Evolutionary conservation across 2,888 invertebrate species (phyloP).

Genomic region (Scaptodrosophila latifasciaeformis): DNA sequence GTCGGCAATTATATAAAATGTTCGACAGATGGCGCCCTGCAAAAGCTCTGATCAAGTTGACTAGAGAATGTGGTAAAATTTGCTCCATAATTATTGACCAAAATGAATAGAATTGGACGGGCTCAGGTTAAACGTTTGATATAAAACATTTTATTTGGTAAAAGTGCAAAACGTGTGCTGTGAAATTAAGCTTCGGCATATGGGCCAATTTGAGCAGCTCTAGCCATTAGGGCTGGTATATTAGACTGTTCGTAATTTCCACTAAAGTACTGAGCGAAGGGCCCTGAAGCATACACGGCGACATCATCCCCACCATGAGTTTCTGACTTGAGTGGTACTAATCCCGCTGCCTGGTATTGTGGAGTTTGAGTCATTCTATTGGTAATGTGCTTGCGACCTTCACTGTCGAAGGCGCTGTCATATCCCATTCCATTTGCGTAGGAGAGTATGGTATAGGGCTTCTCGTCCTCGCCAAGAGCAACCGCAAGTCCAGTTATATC

Average conservation of each 20-base stretch:
- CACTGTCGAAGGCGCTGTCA: constrained; percentile 68
- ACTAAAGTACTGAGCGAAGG: constrained; percentile 86
- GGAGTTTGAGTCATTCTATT: constrained; percentile 51
- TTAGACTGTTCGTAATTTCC: constrained; percentile 87
- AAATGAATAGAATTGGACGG: no score
- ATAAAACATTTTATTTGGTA: no score
- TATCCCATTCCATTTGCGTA: constrained; percentile 87
- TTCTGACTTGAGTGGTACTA: constrained; percentile 80
- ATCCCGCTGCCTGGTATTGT: constrained; percentile 77
- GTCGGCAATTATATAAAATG: no score
- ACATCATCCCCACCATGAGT: constrained; percentile 90
- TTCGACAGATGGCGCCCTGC: no score
- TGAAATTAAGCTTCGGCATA: constrained; percentile 46
- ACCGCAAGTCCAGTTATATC: constrained; percentile 77
- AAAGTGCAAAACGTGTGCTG: no score
- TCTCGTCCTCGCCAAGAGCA: constrained; percentile 77
- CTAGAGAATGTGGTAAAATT: no score
- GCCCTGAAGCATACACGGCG: constrained; percentile 84
- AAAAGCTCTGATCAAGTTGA: no score
- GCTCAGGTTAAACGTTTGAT: no score
- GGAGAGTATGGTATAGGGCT: constrained; percentile 82
- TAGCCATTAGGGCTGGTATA: constrained; percentile 85
- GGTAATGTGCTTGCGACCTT: constrained; percentile 58
- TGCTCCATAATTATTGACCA: no score
- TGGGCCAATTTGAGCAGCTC: constrained; percentile 83